Evolutionary conservation across 2,797 vertebrate genomes (phyloP), one percentile per base, ranked within the genome.

Genomic region (Vespertilio murinus): DNA sequence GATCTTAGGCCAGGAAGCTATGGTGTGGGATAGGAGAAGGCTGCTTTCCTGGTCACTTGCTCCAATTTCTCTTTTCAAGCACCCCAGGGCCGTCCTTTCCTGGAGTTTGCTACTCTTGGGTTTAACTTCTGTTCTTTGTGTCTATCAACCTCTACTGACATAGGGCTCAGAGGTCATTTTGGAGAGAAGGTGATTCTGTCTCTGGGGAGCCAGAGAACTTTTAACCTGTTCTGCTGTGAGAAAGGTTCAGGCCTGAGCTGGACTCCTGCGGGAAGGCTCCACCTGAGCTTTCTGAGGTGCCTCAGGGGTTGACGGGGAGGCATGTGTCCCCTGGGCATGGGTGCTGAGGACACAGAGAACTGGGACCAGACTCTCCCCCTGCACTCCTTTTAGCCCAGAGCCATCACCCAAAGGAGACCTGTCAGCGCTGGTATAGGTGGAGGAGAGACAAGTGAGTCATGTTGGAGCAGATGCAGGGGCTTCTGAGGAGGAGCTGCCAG

Each of bases 281-380:
- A 75, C 71, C 28, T 91, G 11, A 18, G 52, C 70, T 92, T 0
- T 0, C 67, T 12, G 84, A 93, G 88, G 89, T 93, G 85, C 33
- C 84, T 92, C 38, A 64, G 88, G 38, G 94, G n/a, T 33, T 38
- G 52, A 56, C 38, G 54, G 28, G 90, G 73, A 65, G 38, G 94
- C 70, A 89, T 70, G 28, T 45, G 94, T 93, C 81, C 85, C 18
- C 82, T 11, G 2, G 77, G 33, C 40, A 64, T 17, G 35, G 42
- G 1, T 81, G 33, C 8, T 38, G 65, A 94, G 74, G 42, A 88
- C 94, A 59, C 56, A 81, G 52, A 64, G 96, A 97, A 91, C 69
- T 75, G 93, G 95, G 52, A 33, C 4, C 85, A 25, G 14, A 52
- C 47, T 28, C 1, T 74, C 23, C 18, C 16, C 69, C 10, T 49